Percentiles rank a stretch among this genome's conserved stretches.
These are phyloP conservation scores for Lamprotornis superbus DNA, from an alignment of 2,113 vertebrate species.

Conservation along the genomic window DNA sequence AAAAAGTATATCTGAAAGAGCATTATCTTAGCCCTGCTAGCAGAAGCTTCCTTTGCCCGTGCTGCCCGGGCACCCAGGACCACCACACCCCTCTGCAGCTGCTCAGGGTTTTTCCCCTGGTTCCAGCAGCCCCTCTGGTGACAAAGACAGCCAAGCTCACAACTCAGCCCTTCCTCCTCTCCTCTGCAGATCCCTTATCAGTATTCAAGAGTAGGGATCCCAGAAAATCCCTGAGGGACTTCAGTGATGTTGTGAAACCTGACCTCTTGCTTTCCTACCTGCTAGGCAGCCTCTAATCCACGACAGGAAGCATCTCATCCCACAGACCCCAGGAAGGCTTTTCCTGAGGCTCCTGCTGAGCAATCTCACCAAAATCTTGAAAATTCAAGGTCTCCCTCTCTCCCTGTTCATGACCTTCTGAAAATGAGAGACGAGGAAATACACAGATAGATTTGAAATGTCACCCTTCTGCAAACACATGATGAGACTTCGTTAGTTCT, in stretches of 20 bases:
- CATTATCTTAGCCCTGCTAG: neutral
- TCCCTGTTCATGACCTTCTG: neutral
- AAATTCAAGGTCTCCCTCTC: neutral
- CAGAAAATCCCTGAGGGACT: neutral
- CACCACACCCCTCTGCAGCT: neutral
- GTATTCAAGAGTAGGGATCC: rapidly evolving
- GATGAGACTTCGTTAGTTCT: neutral
- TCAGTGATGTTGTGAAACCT: neutral
- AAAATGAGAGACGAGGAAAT: neutral
- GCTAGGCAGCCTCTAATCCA: neutral
- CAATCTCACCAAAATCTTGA: neutral
- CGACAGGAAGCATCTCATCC: neutral
- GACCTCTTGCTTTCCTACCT: neutral
- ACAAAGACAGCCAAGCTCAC: neutral
- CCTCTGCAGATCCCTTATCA: rapidly evolving
- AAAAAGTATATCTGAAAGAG: neutral
- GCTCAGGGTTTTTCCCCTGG: rapidly evolving
- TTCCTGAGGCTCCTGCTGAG: neutral
- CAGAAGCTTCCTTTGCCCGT: neutral
- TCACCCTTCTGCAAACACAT: neutral
- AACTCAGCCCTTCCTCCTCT: neutral
- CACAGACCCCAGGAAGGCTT: rapidly evolving
- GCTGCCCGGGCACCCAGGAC: neutral
- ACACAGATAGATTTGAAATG: neutral
- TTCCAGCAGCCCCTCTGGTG: neutral